Base-by-base conservation (phyloP, 2,113 vertebrate species). In the Oenanthe oenanthe region DNA sequence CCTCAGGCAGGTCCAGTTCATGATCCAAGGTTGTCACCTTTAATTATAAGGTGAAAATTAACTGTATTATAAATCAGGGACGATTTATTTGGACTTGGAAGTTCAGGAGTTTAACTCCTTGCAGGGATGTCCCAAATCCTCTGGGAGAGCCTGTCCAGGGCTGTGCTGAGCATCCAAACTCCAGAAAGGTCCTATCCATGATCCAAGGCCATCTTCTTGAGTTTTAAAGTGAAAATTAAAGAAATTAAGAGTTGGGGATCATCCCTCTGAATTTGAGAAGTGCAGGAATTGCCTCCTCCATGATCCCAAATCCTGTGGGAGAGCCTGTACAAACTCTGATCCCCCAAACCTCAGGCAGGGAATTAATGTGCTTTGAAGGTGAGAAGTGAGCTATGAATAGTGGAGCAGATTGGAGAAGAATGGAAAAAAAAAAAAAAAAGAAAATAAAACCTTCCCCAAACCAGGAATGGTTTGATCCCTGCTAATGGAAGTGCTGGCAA, bases 321-420 rank as follows among this genome's bases (percentile, higher is more conserved):
- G 5, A 61, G 12, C 43, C 20, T 32, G 34, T 36, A 36, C 34
- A 36, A 36, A 36, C 34, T 36, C 43, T 56, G 24, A 75, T 43
- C 11, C 3, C 21, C 32, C 7, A 31, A 26, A 28, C 12, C n/a
- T 4, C 4, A 17, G 22, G 6, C 34, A 53, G 42, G 56, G 74
- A 53, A 92, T 96, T 89, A 94, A 94, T 79, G 81, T 53, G 71
- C 81, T 95, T 32, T 60, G 92, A 94, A 94, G 88, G 88, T 85
- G 82, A 89, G 75, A 82, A 82, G 36, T 19, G 71, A 67, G 66
- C 50, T 70, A 13, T 83, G 95, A 92, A 57, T 24, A 85, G 85
- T 9, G 74, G 74, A 71, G 43, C 13, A 9, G 4, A 32, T 53
- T 8, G 8, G 78, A 75, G 48, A 1, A 51, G 54, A 32, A 72